phyloP scores from a whole-genome alignment of 2,888 invertebrate genomes.

The Sesia bembeciformis region DNA sequence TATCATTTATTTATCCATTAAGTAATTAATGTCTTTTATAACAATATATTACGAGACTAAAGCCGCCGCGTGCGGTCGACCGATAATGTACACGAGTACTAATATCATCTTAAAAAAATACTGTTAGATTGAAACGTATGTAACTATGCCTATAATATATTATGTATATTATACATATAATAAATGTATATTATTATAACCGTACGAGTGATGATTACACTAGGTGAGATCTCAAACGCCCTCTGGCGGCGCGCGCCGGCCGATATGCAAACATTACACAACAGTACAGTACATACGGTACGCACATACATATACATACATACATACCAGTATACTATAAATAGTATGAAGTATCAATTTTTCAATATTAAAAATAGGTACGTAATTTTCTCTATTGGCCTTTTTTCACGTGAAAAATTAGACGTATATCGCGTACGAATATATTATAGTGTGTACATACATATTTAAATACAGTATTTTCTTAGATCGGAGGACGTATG shows the following conservation, averaged over 20 bases:
- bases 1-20: constrained; percentile 54
- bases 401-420: constrained; percentile 69
- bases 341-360: constrained; percentile 65
- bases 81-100: constrained; percentile 70
- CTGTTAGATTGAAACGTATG: constrained; percentile 71
- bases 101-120: constrained; percentile 76
- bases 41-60: constrained; percentile 65
- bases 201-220: constrained; percentile 68
- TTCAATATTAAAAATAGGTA: constrained; percentile 70
- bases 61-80: constrained; percentile 51
- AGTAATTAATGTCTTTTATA: constrained; percentile 61
- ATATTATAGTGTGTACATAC: constrained; percentile 52
- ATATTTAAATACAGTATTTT: constrained; percentile 68
- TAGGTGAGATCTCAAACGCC: constrained; percentile 72
- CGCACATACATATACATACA: too few relatives aligned
- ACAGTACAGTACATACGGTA: constrained; percentile 30
- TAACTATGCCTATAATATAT: constrained; percentile 65
- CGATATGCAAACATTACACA: constrained; percentile 66
- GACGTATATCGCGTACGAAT: constrained; percentile 69
- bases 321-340: constrained; percentile 20
- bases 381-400: constrained; percentile 72
- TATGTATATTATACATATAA: constrained; percentile 65
- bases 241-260: constrained; percentile 47
- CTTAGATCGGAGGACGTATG: constrained; percentile 73
- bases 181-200: constrained; percentile 52